phyloP scores from a whole-genome alignment of 1,140 invertebrate genomes.

The Procambarus clarkii region DNA sequence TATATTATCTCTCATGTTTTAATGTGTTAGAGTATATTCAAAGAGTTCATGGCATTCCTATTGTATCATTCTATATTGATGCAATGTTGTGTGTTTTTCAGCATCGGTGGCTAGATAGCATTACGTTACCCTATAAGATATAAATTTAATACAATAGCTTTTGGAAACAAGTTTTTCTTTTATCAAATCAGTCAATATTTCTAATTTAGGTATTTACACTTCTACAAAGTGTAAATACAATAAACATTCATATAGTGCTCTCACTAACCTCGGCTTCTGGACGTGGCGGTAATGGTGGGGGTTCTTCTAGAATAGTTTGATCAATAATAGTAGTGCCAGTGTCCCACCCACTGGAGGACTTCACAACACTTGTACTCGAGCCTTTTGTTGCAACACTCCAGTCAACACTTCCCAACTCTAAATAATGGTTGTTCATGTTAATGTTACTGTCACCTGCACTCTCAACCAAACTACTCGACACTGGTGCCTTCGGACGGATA shows the following conservation, averaged over 20 bases:
- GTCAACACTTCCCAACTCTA: constrained; percentile 27
- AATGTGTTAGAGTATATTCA: too few relatives aligned
- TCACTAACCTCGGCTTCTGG: constrained; percentile 59
- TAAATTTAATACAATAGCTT: too few relatives aligned
- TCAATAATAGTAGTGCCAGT: constrained; percentile 34
- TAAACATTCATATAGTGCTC: neutral
- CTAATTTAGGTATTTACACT: too few relatives aligned
- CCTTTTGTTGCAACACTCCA: constrained; percentile 36
- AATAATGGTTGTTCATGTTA: neutral
- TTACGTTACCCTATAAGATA: too few relatives aligned
- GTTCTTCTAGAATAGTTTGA: constrained; percentile 58
- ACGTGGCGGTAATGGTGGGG: constrained; percentile 54
- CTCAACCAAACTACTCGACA: constrained; percentile 41
- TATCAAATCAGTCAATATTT: too few relatives aligned
- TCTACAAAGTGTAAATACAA: neutral
- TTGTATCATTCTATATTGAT: too few relatives aligned
- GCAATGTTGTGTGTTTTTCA: too few relatives aligned
- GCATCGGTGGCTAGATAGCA: too few relatives aligned
- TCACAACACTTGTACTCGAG: neutral
- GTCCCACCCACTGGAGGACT: constrained; percentile 1
- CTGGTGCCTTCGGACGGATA: constrained; percentile 56
- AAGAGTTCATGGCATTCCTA: too few relatives aligned
- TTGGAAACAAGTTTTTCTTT: too few relatives aligned
- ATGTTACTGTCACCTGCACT: constrained; percentile 45
- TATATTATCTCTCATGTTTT: too few relatives aligned